Evolutionary conservation across 2,113 vertebrate species (phyloP).

Genomic region (Cygnus atratus): DNA sequence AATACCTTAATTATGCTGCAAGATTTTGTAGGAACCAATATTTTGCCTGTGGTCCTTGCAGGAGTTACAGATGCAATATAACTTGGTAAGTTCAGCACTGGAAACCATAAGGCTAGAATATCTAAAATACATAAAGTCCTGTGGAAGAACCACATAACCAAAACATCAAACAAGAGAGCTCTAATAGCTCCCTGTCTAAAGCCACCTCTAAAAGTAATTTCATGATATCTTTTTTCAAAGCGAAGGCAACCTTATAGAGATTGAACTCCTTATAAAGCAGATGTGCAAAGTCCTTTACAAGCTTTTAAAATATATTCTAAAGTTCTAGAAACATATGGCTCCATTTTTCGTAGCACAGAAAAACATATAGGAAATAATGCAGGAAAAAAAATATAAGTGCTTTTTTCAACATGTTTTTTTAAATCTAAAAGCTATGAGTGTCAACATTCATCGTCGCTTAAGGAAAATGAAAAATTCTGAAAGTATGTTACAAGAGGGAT

Average conservation of each 20-base stretch:
- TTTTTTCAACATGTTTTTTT: background rate
- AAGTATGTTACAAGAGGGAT: background rate
- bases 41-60: background rate
- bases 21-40: background rate
- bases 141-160: background rate
- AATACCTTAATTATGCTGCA: background rate
- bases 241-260: background rate
- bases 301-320: conserved; percentile 3
- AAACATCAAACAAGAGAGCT: background rate
- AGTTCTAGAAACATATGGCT: background rate
- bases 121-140: background rate
- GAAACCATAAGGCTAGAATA: background rate
- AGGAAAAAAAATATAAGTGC: background rate
- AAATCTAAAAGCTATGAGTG: background rate
- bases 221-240: background rate
- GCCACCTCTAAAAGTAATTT: background rate
- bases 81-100: background rate
- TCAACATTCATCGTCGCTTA: background rate
- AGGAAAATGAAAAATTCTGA: background rate
- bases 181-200: background rate
- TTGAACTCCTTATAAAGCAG: background rate
- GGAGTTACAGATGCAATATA: background rate
- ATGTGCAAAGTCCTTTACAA: background rate
- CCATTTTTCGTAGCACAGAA: background rate
- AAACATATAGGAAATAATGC: background rate